These are phyloP conservation scores for Hippasteria phrygiana DNA, from an alignment of 53 echinoderm and acorn worm species.

Conservation along the genomic window DNA sequence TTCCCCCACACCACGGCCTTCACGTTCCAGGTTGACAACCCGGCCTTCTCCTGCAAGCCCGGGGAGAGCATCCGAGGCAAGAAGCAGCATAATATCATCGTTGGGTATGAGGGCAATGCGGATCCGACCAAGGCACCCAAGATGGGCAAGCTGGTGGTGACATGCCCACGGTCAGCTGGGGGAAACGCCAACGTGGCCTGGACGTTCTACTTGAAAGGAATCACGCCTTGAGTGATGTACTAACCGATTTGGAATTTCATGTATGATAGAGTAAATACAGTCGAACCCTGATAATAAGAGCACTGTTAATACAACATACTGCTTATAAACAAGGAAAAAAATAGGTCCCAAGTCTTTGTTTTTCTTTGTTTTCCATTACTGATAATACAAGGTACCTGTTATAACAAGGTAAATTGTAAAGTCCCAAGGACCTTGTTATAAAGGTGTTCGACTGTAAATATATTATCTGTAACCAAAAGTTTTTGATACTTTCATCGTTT, in stretches of 20 bases:
- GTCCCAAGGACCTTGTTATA: too few relatives aligned
- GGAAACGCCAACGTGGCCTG: slow-evolving; percentile 94
- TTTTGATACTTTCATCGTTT: too few relatives aligned
- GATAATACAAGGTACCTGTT: too few relatives aligned
- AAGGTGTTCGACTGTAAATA: too few relatives aligned
- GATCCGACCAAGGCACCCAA: slow-evolving; percentile 94
- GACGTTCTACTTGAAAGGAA: slow-evolving; percentile 95
- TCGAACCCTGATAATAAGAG: not conserved
- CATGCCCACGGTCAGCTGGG: slow-evolving; percentile 94
- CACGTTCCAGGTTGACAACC: slow-evolving; percentile 97
- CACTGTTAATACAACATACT: not conserved
- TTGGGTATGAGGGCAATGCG: slow-evolving; percentile 90
- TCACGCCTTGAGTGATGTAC: slow-evolving; percentile 70
- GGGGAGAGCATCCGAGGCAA: slow-evolving; percentile 96
- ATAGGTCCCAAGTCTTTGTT: not conserved
- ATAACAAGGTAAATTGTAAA: too few relatives aligned
- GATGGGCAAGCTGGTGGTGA: slow-evolving; percentile 98
- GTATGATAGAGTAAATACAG: not conserved
- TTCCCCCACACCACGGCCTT: slow-evolving; percentile 95
- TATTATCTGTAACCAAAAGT: too few relatives aligned
- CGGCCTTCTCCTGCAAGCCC: slow-evolving; percentile 90
- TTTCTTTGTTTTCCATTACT: too few relatives aligned
- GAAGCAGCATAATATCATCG: slow-evolving; percentile 97
- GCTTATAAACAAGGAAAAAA: not conserved
- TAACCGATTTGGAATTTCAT: not conserved